phyloP scores from a whole-genome alignment of 2,888 invertebrate species.

The Liodrosophila aerea region DNA sequence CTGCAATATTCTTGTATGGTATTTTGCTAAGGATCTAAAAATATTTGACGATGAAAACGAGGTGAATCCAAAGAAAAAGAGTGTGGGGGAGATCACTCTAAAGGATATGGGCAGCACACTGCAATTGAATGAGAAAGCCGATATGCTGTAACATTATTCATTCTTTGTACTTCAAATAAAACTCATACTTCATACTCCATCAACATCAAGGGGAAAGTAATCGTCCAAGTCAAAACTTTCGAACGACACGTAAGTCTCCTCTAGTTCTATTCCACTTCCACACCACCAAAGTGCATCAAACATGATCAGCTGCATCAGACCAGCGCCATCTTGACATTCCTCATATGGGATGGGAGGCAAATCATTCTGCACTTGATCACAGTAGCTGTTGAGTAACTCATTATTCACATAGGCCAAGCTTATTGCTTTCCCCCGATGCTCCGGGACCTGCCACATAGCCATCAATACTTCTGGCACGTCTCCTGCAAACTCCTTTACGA shows the following conservation, averaged over 20 bases:
- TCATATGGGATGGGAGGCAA: constrained; percentile 39
- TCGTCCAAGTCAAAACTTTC: constrained; percentile 19
- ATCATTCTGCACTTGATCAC: constrained; percentile 36
- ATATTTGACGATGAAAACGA: constrained; percentile 85
- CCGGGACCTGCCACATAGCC: constrained; percentile 39
- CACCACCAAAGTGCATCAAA: constrained; percentile 43
- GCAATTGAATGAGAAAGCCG: constrained; percentile 16
- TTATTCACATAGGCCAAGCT: constrained; percentile 31
- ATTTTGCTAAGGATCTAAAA: constrained; percentile 86
- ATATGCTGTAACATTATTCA: too few relatives aligned
- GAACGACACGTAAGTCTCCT: constrained; percentile 12
- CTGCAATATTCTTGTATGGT: constrained; percentile 86
- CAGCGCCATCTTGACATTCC: constrained; percentile 32
- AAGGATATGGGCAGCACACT: constrained; percentile 32
- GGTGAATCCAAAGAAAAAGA: neutral
- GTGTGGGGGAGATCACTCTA: constrained; percentile 5
- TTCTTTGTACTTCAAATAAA: too few relatives aligned
- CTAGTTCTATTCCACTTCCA: constrained; percentile 22
- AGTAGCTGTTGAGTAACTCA: constrained; percentile 19
- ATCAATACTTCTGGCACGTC: constrained; percentile 19
- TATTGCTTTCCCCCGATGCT: constrained; percentile 28
- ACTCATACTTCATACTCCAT: neutral
- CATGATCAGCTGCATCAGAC: constrained; percentile 35
- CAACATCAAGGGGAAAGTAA: neutral
- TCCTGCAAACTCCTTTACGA: constrained; percentile 16